phyloP scores from a whole-genome alignment of 2,113 vertebrate species.

The Podarcis raffonei region DNA sequence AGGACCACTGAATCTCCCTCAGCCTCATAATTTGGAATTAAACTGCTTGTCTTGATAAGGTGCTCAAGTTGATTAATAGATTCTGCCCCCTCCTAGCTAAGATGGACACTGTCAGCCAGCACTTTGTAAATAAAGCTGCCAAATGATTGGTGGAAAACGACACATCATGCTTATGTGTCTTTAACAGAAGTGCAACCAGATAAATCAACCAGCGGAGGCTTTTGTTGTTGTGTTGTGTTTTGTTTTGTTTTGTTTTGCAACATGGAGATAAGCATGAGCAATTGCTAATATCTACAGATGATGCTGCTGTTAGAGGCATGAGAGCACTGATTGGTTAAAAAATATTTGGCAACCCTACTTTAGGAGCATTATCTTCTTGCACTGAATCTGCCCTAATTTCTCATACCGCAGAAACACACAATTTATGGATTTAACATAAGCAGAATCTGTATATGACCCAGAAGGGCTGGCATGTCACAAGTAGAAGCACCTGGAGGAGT shows the following conservation, averaged over 20 bases:
- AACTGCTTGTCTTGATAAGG: not conserved
- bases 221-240: not conserved
- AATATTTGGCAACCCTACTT: not conserved
- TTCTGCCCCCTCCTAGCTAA: not conserved
- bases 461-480: no score
- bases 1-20: slow-evolving; percentile 6
- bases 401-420: no score
- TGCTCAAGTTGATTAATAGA: not conserved
- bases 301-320: not conserved
- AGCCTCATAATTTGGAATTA: not conserved
- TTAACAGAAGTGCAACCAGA: not conserved
- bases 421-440: no score
- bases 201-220: not conserved
- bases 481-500: no score
- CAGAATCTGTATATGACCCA: no score
- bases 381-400: no score
- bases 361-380: no score
- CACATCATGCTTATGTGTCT: not conserved
- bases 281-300: not conserved
- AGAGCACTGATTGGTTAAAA: not conserved
- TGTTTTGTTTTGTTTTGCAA: not conserved
- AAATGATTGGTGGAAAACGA: not conserved
- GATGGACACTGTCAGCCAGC: not conserved
- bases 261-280: not conserved
- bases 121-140: not conserved